phyloP scores from a whole-genome alignment of 2,888 invertebrate species.

The Orthonychiurus folsomi region DNA sequence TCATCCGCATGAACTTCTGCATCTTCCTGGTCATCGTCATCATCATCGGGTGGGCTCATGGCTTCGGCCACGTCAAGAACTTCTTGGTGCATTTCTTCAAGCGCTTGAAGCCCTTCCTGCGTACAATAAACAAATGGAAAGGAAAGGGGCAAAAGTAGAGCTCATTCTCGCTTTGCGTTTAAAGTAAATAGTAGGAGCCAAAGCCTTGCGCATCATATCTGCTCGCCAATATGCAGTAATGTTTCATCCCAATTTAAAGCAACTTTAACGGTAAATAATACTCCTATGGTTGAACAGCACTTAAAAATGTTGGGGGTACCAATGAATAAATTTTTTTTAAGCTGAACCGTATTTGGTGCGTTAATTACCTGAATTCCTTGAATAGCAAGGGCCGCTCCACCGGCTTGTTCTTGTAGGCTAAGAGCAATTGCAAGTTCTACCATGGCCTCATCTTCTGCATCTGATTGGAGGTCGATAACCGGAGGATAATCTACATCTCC shows the following conservation, averaged over 20 bases:
- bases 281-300: no score
- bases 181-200: no score
- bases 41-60: constrained; percentile 35
- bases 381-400: constrained; percentile 50
- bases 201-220: no score
- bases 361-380: constrained; percentile 42
- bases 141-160: no score
- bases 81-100: constrained; percentile 40
- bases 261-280: no score
- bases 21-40: constrained; percentile 11
- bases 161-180: no score
- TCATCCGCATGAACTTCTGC: background rate
- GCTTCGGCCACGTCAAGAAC: constrained; percentile 35
- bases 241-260: no score
- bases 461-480: constrained; percentile 73
- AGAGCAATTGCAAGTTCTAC: constrained; percentile 92
- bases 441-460: constrained; percentile 94
- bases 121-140: no score
- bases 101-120: constrained; percentile 43
- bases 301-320: no score
- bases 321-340: no score
- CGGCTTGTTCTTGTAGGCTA: constrained; percentile 75
- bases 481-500: constrained; percentile 38
- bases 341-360: no score
- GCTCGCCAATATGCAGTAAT: no score